A percentile compares a stretch with the other conserved stretches of the same genome.
These are phyloP conservation scores for Merodon equestris DNA, from an alignment of 2,888 invertebrate species.

Conservation along the genomic window DNA sequence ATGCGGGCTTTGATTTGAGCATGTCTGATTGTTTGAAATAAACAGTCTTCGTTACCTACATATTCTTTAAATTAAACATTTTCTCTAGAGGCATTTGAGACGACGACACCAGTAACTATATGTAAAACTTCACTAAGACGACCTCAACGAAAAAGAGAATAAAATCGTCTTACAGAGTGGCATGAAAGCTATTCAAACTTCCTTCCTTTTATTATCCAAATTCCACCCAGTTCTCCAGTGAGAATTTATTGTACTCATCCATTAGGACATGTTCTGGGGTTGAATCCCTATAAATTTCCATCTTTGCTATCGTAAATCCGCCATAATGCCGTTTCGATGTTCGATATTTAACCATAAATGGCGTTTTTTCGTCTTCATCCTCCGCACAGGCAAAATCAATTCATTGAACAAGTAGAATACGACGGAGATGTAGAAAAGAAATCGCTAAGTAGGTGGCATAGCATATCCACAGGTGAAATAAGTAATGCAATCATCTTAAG, in stretches of 20 bases:
- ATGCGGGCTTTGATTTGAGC: no score
- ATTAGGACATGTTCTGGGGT: slow-evolving; percentile 16
- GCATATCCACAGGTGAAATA: slow-evolving; percentile 49
- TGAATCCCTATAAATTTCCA: slow-evolving; percentile 38
- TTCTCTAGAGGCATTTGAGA: no score
- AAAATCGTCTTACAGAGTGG: not conserved
- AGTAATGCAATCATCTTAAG: slow-evolving; percentile 60
- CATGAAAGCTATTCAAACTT: not conserved
- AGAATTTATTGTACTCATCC: slow-evolving; percentile 34
- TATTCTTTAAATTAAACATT: no score
- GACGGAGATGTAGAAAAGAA: not conserved
- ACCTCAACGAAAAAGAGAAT: no score
- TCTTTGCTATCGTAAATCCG: slow-evolving; percentile 26
- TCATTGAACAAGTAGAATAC: slow-evolving; percentile 7
- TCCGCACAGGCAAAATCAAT: slow-evolving; percentile 19
- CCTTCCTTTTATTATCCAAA: no score
- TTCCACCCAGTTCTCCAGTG: not conserved
- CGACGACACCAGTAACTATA: no score
- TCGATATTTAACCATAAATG: slow-evolving; percentile 41
- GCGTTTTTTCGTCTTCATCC: slow-evolving; percentile 1
- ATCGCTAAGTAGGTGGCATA: not conserved
- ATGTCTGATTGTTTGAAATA: no score
- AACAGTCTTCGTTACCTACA: no score
- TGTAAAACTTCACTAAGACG: no score
- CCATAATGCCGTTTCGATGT: slow-evolving; percentile 29